A percentile compares a stretch with the other conserved stretches of the same genome.
phyloP scores from a whole-genome alignment of 2,888 invertebrate genomes.

The Caenorhabditis sp. region DNA sequence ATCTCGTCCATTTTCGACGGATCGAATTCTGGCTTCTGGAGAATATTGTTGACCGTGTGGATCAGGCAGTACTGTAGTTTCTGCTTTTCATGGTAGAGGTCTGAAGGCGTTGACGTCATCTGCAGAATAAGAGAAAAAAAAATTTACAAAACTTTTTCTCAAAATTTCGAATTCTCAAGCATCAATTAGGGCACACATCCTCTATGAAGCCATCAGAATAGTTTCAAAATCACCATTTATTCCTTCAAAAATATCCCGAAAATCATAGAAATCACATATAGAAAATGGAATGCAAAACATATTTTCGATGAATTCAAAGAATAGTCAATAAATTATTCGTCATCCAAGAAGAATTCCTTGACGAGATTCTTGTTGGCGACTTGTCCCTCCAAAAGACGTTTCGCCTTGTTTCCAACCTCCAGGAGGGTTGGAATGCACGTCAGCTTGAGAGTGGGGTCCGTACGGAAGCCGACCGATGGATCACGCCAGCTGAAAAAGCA shows the following conservation, averaged over 20 bases:
- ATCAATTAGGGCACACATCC: conserved; percentile 28
- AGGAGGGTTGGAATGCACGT: conserved; percentile 75
- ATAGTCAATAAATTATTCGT: conserved; percentile 40
- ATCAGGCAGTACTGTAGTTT: conserved; percentile 79
- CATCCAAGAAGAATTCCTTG: conserved; percentile 67
- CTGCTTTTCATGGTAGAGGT: conserved; percentile 80
- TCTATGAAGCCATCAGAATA: background rate
- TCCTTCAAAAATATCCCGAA: background rate
- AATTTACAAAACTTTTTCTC: conserved; percentile 23
- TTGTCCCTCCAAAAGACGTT: conserved; percentile 68
- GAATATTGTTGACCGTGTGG: conserved; percentile 80
- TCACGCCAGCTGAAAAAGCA: conserved; percentile 70
- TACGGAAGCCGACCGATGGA: conserved; percentile 69
- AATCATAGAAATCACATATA: conserved; percentile 21
- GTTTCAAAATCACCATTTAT: background rate
- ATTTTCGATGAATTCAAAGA: background rate
- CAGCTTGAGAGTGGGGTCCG: conserved; percentile 68
- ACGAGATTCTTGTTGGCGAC: conserved; percentile 64
- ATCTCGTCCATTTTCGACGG: conserved; percentile 75
- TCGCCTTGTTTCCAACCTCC: conserved; percentile 66
- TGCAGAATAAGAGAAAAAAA: background rate
- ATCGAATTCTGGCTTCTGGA: conserved; percentile 70
- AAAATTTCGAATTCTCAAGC: conserved; percentile 10
- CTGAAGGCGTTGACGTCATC: conserved; percentile 33
- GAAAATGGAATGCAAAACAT: conserved; percentile 22